Base-by-base conservation (phyloP, 2,113 vertebrate species). In the Grammomys dolichurus region DNA sequence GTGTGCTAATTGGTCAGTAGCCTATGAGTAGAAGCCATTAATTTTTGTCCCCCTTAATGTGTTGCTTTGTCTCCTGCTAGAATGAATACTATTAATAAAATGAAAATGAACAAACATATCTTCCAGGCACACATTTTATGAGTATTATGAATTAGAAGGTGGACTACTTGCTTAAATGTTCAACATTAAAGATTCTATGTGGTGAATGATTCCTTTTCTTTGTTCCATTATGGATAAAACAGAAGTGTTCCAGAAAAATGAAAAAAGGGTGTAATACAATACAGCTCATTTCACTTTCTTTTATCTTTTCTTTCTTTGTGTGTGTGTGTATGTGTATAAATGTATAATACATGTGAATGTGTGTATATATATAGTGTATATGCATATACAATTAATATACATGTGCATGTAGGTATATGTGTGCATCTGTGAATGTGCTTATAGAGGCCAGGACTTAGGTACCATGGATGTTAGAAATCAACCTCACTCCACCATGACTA, bases 41-140 rank as follows among this genome's bases (percentile, higher is more conserved):
- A n/a, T 86, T 92, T 80, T 36, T 58, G 7, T 95, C 14, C 84
- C 70, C 82, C 36, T 93, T 94, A 88, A 58, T 4, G 8, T 70
- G 19, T 87, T 86, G 80, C 7, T 81, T 33, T 90, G 0, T 60
- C 16, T 93, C 19, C 40, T 84, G 10, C 95, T 88, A 60, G 43
- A 9, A 92, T 36, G 51, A 9, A 90, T 31, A 33, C 0, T 65
- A 22, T 76, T 56, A 65, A 48, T 90, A 76, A 96, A 92, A 93
- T 40, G 26, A 6, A 91, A 56, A 80, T 76, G 54, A 51, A 28
- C 43, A 87, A 81, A 78, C 40, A 28, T 65, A 48, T 6, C 24
- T 95, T 60, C 65, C 24, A 56, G 13, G 0, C 31, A 12, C 60
- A 46, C 40, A 26, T 92, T 46, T 65, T 33, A 81, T 43, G 28